Base-by-base conservation (phyloP, 37 sponge, comb jelly and placozoan species). In the Beroe ovata region DNA sequence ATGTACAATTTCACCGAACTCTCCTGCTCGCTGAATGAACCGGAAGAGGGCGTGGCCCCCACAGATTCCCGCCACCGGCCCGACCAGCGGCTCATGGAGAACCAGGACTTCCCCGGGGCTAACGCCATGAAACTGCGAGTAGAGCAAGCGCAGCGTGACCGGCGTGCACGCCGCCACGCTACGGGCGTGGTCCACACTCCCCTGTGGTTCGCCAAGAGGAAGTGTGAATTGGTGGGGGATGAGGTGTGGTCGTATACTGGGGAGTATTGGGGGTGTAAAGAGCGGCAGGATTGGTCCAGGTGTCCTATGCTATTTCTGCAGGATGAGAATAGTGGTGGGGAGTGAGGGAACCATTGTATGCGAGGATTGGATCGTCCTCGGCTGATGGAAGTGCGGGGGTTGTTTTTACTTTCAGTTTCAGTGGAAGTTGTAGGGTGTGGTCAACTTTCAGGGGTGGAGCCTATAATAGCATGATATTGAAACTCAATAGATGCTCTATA, bases 101-200 rank as follows among this genome's bases (percentile, higher is more conserved):
- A 77, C 38, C 84, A 77, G 84, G 33, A 77, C 11, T 77, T 26
- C 47, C 84, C 84, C 23, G 84, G 11, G n/a, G 84, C 89, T 77
- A 77, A 77, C 84, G 8, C 22, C n/a, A 77, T 58, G 25, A 71
- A 95, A 93, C 66, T 92, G 29, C 81, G 90, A 30, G 90, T 96
- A 18, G 97, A 96, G 41, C 95, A 96, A 90, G 93, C 94, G 58
- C 97, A 98, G 91, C 90, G 99, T 60, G 92, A 92, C 0, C 92
- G 93, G 61, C 92, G 99, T 0, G 91, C 95, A 20, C 91, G 60
- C 39, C 77, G 96, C 30, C 96, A 96, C 61, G 94, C 96, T 8
- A 32, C 64, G 35, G 93, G 94, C 19, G 93, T 93, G 0, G 94
- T 92, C 18, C 33, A 77, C 47, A 26, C 1, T 20, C 84, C 84